Base-by-base conservation (phyloP, 23 tunicate genomes). In the Ascidia mentula region DNA sequence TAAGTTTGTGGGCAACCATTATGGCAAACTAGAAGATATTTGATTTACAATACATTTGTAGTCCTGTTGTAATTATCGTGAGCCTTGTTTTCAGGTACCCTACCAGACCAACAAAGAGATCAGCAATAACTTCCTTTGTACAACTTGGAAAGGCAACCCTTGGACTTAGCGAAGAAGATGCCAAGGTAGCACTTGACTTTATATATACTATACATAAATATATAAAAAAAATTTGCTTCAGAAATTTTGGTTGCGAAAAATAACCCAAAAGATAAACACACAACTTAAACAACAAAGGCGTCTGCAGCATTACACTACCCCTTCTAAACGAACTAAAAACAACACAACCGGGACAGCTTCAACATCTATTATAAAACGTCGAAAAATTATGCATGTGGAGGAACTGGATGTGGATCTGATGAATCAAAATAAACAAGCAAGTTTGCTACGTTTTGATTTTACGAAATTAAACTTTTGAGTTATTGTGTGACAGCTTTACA, bases 351-450 rank as follows among this genome's bases (percentile, higher is more conserved):
- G 74, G 39, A 71, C 74, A 33, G 74, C 74, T 36, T 34, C 39
- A 36, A 71, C 74, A 33, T 71, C 74, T 34, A 71, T 71, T 36
- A 36, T 71, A 18, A 71, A 71, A 12, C 74, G 74, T 34, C 34
- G 74, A 71, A 71, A 36, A 71, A 71, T 71, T 71, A 33, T 36
- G 39, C 74, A 34, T 12, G 74, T 30, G 35, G 39, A 71, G 32
- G 74, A 71, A 71, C 39, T 71, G 74, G 74, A 71, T 71, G 74
- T 71, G 35, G 74, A 71, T 71, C 74, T 71, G 74, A 71, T 71
- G 74, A 34, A 71, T 71, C 74, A 71, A 71, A 71, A 71, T 12
- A 71, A 71, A 71, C 74, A 71, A 71, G 74, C 32, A 71, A 36
- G 74, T 36, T 36, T 71, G 39, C 74, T 8, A 42, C 15, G 12